Evolutionary conservation across 1,140 invertebrate genomes (phyloP), one percentile per base, ranked within the genome.

Genomic region (Monochamus saltuarius): DNA sequence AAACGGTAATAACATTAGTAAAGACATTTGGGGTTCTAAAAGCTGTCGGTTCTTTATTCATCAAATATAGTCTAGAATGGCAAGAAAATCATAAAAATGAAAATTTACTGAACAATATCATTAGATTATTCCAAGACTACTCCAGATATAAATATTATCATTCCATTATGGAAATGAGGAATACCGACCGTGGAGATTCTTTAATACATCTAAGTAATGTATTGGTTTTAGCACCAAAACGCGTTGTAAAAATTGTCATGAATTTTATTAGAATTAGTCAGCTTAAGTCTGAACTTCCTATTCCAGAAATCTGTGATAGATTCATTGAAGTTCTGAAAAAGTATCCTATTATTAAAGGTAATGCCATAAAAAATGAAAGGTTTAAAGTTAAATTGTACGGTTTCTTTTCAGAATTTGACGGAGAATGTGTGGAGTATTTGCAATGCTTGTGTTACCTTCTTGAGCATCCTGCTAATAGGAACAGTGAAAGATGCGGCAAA

Each of bases 221-320:
- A 10, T 47, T 74, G 8, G 47, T 65, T 14, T 36, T 74, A 6
- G 35, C 65, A 4, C 73, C 72, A 0, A 61, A 62, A 45, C 58
- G 57, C 19, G 62, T 75, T 19, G 66, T 72, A 3, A 73, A 74
- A 66, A 73, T 75, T 22, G 59, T 74, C 7, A 68, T 75, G 67
- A 74, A 71, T 53, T 69, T 73, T 19, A 59, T 67, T n/a, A 38
- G 50, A 34, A 61, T 66, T 10, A 67, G 62, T 34, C 62, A 62
- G 45, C 40, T 69, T 8, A 58, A 70, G 34, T 72, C 72, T 0
- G 74, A 75, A 42, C 43, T 75, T 52, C 74, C 74, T 1, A 49
- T 75, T 13, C 61, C 56, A 4, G 68, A 71, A 29, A 72, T 75
- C 14, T 67, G 60, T 37, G 43, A 59, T n/a, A 67, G 58, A 16